Conservation (phyloP, 2,797 vertebrate species). For the Brachyalestes nurse region DNA sequence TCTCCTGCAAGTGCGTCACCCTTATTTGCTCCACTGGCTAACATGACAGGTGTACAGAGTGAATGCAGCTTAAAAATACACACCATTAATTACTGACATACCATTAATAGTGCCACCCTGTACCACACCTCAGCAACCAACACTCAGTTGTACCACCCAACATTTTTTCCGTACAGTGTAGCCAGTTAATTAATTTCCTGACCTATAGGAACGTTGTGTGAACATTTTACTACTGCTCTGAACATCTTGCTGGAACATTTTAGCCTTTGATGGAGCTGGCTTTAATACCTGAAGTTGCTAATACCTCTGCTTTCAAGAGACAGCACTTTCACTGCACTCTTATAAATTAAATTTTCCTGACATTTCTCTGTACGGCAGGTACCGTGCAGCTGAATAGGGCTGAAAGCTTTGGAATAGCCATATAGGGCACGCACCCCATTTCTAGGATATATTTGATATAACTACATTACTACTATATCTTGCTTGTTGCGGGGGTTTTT, state of each 20-base stretch:
- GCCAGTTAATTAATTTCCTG: too few relatives aligned
- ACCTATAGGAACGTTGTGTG: background rate
- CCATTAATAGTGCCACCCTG: too few relatives aligned
- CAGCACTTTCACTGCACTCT: constrained; percentile 11
- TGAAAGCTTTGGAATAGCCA: constrained; percentile 16
- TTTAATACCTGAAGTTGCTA: background rate
- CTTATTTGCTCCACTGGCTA: too few relatives aligned
- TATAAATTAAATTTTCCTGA: constrained; percentile 32
- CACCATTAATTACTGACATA: too few relatives aligned
- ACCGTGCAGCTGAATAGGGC: constrained; percentile 2
- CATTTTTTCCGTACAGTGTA: too few relatives aligned
- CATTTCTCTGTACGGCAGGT: constrained; percentile 14
- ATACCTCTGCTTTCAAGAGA: constrained; percentile 23
- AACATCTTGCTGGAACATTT: background rate
- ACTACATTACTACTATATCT: constrained; percentile 18
- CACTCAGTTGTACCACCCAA: too few relatives aligned
- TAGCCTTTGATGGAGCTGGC: constrained; percentile 13
- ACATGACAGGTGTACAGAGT: too few relatives aligned
- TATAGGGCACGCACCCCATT: constrained; percentile 1
- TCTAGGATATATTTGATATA: constrained; percentile 12
- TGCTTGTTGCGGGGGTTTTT: background rate
- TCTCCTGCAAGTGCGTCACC: too few relatives aligned
- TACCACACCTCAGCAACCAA: too few relatives aligned
- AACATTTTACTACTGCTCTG: background rate
- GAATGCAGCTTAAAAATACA: too few relatives aligned